Evolutionary conservation across 2,113 vertebrate species (phyloP).

Genomic region (Daphoenositta chrysoptera): DNA sequence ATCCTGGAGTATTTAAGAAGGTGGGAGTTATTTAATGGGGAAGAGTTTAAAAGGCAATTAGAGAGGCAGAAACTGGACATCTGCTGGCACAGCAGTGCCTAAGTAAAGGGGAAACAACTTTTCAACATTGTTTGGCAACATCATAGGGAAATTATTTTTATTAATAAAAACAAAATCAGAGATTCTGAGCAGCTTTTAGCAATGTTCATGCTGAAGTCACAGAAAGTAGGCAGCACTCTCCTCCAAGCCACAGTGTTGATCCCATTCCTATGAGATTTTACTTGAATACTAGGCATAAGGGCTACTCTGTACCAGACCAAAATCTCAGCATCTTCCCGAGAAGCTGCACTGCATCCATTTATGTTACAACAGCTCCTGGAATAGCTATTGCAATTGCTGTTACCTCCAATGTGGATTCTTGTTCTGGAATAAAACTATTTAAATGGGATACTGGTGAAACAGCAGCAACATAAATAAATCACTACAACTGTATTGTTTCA

Average conservation of each 20-base stretch:
- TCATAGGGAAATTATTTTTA: background rate
- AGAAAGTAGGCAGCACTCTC: background rate
- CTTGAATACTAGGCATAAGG: background rate
- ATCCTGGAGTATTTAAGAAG: background rate
- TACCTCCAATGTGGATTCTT: background rate
- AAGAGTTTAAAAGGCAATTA: slow-evolving; percentile 14
- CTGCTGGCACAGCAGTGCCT: background rate
- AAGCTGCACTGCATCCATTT: background rate
- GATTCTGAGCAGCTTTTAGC: background rate
- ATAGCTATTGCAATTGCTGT: background rate
- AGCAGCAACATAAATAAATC: slow-evolving; percentile 12
- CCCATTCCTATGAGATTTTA: background rate
- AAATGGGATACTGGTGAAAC: background rate
- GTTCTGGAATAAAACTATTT: background rate
- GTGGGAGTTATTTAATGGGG: background rate
- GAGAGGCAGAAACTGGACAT: slow-evolving; percentile 9
- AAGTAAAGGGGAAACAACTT: background rate
- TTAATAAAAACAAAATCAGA: background rate
- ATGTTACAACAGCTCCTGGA: background rate
- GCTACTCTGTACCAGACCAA: background rate
- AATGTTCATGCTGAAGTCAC: background rate
- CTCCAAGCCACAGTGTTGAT: background rate
- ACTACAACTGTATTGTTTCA: background rate
- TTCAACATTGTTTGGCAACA: background rate
- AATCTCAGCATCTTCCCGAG: background rate